Evolutionary conservation across 2,113 vertebrate species (phyloP).

Genomic region (Pelodiscus sinensis): DNA sequence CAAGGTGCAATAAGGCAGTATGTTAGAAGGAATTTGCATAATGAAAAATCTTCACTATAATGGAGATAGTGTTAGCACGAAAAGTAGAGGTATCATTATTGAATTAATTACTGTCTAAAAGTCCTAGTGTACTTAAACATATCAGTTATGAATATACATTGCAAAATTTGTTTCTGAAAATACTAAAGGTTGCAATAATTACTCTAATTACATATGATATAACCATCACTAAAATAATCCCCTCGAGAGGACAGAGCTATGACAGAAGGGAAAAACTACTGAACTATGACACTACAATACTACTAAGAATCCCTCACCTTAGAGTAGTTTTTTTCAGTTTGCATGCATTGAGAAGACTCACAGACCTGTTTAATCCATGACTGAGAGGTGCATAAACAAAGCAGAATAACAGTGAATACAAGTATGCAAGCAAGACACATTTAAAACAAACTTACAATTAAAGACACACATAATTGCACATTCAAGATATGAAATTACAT

Average conservation of each 20-base stretch:
- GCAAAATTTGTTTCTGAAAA: not conserved
- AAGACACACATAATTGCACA: conserved; percentile 37
- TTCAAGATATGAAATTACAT: conserved; percentile 44
- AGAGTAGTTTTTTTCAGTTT: conserved; percentile 78
- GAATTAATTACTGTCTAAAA: not conserved
- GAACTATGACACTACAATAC: conserved; percentile 32
- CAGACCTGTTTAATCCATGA: conserved; percentile 74
- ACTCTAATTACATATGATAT: not conserved
- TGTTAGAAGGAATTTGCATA: not conserved
- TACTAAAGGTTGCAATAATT: not conserved
- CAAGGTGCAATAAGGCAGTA: not conserved
- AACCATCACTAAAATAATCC: conserved; percentile 23
- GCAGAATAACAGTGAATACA: conserved; percentile 58
- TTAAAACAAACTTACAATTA: conserved; percentile 44
- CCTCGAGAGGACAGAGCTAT: not conserved
- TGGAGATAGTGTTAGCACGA: conserved; percentile 22
- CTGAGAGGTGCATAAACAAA: conserved; percentile 73
- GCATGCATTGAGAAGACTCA: conserved; percentile 79
- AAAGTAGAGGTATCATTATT: not conserved
- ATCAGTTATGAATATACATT: not conserved
- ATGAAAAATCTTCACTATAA: not conserved
- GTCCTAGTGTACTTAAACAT: not conserved
- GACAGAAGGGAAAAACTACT: conserved; percentile 18
- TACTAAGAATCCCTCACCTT: conserved; percentile 79
- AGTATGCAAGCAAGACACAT: conserved; percentile 50